Conservation (phyloP, 2,113 vertebrate species). For the Misgurnus mizolepis region DNA sequence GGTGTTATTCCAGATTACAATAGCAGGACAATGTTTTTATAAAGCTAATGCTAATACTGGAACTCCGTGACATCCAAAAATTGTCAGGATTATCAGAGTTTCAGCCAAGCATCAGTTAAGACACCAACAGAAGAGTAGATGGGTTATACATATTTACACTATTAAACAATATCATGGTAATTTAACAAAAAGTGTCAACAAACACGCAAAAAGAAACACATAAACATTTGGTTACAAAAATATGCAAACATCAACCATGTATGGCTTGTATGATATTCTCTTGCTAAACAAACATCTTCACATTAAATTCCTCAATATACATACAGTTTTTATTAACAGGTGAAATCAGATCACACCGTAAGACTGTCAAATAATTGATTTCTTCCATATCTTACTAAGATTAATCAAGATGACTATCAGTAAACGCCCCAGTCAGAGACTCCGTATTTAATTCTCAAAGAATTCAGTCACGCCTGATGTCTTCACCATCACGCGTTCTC, state of each 20-base stretch:
- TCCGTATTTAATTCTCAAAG: background rate
- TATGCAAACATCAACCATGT: conserved; percentile 38
- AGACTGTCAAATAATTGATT: background rate
- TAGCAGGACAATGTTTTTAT: background rate
- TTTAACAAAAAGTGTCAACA: conserved; percentile 43
- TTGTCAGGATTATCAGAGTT: background rate
- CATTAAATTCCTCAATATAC: background rate
- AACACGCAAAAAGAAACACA: conserved; percentile 16
- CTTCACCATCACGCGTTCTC: background rate
- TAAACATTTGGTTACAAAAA: conserved; percentile 37
- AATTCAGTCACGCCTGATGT: background rate
- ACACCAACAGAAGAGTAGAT: conserved; percentile 10
- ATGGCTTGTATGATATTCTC: conserved; percentile 65
- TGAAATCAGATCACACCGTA: background rate
- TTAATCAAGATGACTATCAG: background rate
- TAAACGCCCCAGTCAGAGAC: background rate
- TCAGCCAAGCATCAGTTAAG: conserved; percentile 24
- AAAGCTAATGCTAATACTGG: background rate
- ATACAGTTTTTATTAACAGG: background rate
- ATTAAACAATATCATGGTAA: conserved; percentile 54
- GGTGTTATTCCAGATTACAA: background rate
- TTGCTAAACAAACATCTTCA: conserved; percentile 7
- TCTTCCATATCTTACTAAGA: background rate
- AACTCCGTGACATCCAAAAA: background rate
- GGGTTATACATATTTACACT: conserved; percentile 64